Evolutionary conservation across 2,888 invertebrate species (phyloP).

Genomic region (Tetanocera ferruginea): DNA sequence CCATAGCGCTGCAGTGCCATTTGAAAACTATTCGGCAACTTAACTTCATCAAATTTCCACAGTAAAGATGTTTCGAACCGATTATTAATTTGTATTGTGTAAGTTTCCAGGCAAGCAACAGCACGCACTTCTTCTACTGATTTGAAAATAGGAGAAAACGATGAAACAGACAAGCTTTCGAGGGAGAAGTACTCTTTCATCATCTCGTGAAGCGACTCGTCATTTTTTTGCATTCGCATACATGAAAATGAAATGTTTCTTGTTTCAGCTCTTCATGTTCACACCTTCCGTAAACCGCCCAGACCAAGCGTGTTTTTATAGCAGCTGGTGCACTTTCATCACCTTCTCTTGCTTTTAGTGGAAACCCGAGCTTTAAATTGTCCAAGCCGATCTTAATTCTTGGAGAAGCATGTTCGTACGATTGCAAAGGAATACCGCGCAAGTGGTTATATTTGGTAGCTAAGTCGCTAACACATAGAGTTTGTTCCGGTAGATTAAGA

Average conservation of each 20-base stretch:
- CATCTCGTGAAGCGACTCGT: slow-evolving; percentile 19
- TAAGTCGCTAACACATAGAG: not conserved
- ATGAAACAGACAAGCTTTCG: slow-evolving; percentile 40
- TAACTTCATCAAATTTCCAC: slow-evolving; percentile 10
- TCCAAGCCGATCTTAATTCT: slow-evolving; percentile 42
- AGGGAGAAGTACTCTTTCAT: slow-evolving; percentile 40
- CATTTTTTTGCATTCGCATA: not conserved
- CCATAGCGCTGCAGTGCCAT: slow-evolving; percentile 16
- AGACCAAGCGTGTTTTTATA: slow-evolving; percentile 31
- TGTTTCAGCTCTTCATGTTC: not conserved
- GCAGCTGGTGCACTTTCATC: slow-evolving; percentile 23
- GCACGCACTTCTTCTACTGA: slow-evolving; percentile 10
- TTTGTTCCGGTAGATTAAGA: not conserved
- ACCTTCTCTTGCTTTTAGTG: slow-evolving; percentile 2
- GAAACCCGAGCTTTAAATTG: slow-evolving; percentile 32
- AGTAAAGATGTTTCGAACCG: slow-evolving; percentile 33
- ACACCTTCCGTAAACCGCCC: slow-evolving; percentile 37
- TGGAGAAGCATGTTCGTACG: slow-evolving; percentile 38
- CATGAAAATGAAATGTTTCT: slow-evolving; percentile 23
- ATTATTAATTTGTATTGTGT: slow-evolving; percentile 20
- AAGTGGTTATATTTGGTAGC: not conserved
- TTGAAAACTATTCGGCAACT: slow-evolving; percentile 2
- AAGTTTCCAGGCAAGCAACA: slow-evolving; percentile 1
- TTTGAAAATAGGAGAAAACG: not conserved
- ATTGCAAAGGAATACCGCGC: slow-evolving; percentile 11